Conservation (phyloP, 2,888 invertebrate species). For the Tupiocoris notatus region DNA sequence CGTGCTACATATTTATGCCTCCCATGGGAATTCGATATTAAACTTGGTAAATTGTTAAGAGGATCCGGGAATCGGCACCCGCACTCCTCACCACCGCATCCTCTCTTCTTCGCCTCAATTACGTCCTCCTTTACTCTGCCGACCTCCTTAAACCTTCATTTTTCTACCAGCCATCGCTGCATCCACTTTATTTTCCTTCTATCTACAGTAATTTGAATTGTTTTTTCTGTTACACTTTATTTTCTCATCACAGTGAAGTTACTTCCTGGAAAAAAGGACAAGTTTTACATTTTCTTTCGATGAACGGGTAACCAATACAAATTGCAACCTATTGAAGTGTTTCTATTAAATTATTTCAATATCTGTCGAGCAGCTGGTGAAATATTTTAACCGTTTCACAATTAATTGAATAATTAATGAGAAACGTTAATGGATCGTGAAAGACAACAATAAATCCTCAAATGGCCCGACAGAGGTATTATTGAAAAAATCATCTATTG, state of each 20-base stretch:
- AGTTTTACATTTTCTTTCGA: too few species aligned
- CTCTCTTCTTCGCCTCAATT: neutral
- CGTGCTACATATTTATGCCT: conserved; percentile 40
- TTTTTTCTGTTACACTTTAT: neutral
- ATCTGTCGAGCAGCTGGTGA: too few species aligned
- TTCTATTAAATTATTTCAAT: too few species aligned
- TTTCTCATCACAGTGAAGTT: neutral
- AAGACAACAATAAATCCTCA: too few species aligned
- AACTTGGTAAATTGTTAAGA: conserved; percentile 41
- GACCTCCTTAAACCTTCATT: neutral
- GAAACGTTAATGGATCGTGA: too few species aligned
- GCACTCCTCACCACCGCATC: neutral
- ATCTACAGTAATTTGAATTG: neutral
- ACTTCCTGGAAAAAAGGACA: too few species aligned
- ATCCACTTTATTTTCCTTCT: neutral
- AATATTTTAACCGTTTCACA: too few species aligned
- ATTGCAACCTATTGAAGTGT: too few species aligned
- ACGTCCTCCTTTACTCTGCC: neutral
- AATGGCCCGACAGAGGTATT: too few species aligned
- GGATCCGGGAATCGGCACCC: neutral
- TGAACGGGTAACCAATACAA: too few species aligned
- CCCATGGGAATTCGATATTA: conserved; percentile 40
- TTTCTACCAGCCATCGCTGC: neutral
- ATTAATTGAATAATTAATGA: too few species aligned
- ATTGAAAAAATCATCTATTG: too few species aligned